Conservation (phyloP, 2,888 invertebrate species). For the Taphrorychus bicolor region DNA sequence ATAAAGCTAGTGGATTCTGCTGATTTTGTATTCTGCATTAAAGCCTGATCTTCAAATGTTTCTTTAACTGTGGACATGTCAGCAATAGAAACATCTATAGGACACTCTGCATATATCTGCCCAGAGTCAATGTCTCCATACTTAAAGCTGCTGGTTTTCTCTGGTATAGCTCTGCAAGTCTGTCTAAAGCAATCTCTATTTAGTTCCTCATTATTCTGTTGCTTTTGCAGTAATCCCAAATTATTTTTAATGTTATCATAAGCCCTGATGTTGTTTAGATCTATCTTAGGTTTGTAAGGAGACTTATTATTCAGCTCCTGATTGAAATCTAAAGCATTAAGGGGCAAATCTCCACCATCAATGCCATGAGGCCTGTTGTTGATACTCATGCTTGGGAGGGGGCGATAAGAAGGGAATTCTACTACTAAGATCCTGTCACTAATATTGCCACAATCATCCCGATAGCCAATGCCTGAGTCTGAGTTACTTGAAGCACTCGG, state of each 20-base stretch:
- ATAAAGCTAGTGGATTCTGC: slow-evolving; percentile 59
- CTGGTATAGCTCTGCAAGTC: slow-evolving; percentile 69
- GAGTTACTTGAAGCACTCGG: slow-evolving; percentile 92
- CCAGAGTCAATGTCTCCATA: slow-evolving; percentile 39
- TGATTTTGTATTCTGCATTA: slow-evolving; percentile 67
- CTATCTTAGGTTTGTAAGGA: slow-evolving; percentile 41
- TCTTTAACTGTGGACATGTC: slow-evolving; percentile 7
- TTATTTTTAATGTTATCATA: slow-evolving; percentile 51
- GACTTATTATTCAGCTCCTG: slow-evolving; percentile 25
- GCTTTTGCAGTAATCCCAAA: slow-evolving; percentile 45
- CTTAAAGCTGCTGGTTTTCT: background rate
- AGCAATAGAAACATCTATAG: slow-evolving; percentile 52
- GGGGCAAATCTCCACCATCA: slow-evolving; percentile 51
- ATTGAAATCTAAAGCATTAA: background rate
- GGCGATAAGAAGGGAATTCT: slow-evolving; percentile 68
- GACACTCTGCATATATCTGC: slow-evolving; percentile 52
- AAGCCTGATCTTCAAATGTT: slow-evolving; percentile 63
- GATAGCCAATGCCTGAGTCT: slow-evolving; percentile 94
- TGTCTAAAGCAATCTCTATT: slow-evolving; percentile 58
- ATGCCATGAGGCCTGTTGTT: slow-evolving; percentile 54
- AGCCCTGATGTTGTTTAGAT: slow-evolving; percentile 55
- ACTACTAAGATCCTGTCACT: slow-evolving; percentile 82
- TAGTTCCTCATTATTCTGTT: slow-evolving; percentile 45
- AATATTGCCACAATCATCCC: slow-evolving; percentile 85
- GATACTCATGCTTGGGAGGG: slow-evolving; percentile 47